These are phyloP conservation scores for Triops cancriformis DNA, from an alignment of 1,140 invertebrate genomes.

Conservation along the genomic window DNA sequence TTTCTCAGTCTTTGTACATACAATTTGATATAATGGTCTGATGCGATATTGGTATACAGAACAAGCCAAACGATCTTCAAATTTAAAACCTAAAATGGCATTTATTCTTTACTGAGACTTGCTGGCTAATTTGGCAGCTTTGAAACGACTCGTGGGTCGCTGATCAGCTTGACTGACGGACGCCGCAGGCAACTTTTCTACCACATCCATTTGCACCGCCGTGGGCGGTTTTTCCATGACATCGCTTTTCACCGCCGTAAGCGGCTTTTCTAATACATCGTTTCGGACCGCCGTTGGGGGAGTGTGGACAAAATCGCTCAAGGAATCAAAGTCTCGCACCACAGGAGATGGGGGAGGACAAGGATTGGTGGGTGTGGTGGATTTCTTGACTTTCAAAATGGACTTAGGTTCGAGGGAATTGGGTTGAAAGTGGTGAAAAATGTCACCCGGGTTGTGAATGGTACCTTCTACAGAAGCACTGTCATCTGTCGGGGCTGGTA, in stretches of 20 bases:
- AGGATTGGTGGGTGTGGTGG: slow-evolving; percentile 19
- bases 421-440: not conserved
- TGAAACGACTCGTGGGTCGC: slow-evolving; percentile 26
- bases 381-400: slow-evolving; percentile 26
- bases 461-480: not conserved
- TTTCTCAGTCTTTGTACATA: slow-evolving; percentile 6
- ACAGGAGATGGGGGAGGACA: not conserved
- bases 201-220: not conserved
- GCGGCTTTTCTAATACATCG: not conserved
- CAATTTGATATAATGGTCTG: not conserved
- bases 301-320: no score
- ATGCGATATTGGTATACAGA: slow-evolving; percentile 1
- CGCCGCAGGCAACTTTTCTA: not conserved
- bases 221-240: not conserved
- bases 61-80: not conserved
- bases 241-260: not conserved
- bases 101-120: slow-evolving; percentile 16
- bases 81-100: not conserved
- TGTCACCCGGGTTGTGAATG: not conserved
- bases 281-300: not conserved
- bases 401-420: slow-evolving; percentile 18
- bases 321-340: not conserved
- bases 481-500: not conserved
- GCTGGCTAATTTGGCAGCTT: slow-evolving; percentile 24
- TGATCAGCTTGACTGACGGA: not conserved